phyloP scores from a whole-genome alignment of 2,888 invertebrate species.

The Drosophila dives region DNA sequence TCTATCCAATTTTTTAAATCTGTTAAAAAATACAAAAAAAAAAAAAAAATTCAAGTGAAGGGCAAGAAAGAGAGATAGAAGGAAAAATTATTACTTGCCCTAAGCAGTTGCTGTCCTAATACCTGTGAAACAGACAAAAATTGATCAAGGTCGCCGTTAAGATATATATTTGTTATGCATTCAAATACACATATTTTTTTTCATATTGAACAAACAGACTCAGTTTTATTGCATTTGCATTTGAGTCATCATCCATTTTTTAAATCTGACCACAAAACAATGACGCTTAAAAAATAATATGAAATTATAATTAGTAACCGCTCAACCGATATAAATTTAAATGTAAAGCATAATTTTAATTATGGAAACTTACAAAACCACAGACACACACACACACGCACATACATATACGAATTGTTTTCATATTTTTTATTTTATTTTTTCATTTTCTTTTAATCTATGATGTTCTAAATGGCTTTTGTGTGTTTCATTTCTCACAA shows the following conservation, averaged over 20 bases:
- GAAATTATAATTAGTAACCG: not conserved
- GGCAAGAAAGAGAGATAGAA: constrained; percentile 2
- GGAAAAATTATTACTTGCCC: constrained; percentile 41
- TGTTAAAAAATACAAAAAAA: not conserved
- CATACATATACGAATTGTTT: constrained; percentile 35
- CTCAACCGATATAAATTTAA: constrained; percentile 10
- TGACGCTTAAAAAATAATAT: not conserved
- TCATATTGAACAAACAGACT: constrained; percentile 17
- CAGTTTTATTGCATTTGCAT: constrained; percentile 17
- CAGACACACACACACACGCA: constrained; percentile 11
- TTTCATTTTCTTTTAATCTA: constrained; percentile 44
- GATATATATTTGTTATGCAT: constrained; percentile 5
- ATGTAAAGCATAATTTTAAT: constrained; percentile 36
- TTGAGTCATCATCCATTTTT: constrained; percentile 28
- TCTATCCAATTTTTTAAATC: constrained; percentile 24
- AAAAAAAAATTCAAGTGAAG: constrained; percentile 15
- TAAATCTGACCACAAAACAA: too few species aligned
- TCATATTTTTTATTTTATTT: constrained; percentile 19
- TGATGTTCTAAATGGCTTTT: constrained; percentile 29
- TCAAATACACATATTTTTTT: not conserved
- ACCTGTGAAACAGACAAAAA: constrained; percentile 47
- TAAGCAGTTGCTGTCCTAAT: constrained; percentile 55
- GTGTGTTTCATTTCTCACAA: constrained; percentile 45
- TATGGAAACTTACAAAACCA: constrained; percentile 39
- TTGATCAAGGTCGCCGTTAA: constrained; percentile 61